A percentile compares a stretch with the other conserved stretches of the same genome.
These are phyloP conservation scores for Mus caroli DNA, from an alignment of 2,797 vertebrate genomes.

Conservation along the genomic window DNA sequence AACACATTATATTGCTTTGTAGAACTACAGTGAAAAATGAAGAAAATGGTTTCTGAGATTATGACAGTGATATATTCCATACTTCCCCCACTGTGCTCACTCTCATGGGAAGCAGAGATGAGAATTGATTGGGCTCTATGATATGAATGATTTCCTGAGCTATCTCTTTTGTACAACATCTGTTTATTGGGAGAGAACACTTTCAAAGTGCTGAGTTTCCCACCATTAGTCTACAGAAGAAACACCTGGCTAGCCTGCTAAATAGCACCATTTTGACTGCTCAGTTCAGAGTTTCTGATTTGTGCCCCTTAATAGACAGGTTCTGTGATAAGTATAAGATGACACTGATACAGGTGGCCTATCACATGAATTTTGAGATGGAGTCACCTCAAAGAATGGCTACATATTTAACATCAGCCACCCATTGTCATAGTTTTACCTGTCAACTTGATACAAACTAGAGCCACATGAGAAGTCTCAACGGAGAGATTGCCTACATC, in stretches of 20 bases:
- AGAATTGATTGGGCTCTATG: constrained; percentile 1
- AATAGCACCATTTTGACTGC: neutral
- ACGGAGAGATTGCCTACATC: neutral
- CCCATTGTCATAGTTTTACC: neutral
- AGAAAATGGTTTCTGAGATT: neutral
- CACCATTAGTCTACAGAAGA: neutral
- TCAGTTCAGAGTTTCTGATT: neutral
- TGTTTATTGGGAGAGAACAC: neutral
- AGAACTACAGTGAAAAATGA: neutral
- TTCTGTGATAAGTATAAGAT: constrained; percentile 35
- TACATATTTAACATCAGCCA: neutral
- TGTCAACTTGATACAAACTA: neutral
- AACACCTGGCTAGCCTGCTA: constrained; percentile 10
- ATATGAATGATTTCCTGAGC: neutral
- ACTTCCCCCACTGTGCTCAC: neutral
- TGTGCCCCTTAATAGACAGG: neutral
- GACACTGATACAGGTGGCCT: neutral
- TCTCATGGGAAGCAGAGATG: neutral
- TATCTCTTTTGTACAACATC: neutral
- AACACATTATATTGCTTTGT: neutral
- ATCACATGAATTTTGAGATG: neutral
- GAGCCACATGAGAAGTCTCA: neutral
- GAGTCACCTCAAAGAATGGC: neutral
- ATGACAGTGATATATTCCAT: neutral
- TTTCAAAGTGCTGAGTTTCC: neutral